Evolutionary conservation across 2,888 invertebrate genomes (phyloP).

Genomic region (Tinea trinotella): DNA sequence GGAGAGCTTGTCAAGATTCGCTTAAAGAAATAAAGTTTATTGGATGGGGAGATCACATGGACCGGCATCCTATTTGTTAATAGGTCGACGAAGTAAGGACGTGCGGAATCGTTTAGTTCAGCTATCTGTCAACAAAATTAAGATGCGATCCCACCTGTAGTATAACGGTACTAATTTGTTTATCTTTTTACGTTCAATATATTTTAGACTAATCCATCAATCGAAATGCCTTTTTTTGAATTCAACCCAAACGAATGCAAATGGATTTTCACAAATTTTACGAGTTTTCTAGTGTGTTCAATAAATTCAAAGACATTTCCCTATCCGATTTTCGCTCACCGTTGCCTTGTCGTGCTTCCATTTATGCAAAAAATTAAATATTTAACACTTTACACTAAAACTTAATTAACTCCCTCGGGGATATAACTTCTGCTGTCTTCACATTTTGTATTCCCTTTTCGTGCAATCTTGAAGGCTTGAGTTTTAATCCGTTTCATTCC

Average conservation of each 20-base stretch:
- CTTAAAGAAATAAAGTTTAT: no score
- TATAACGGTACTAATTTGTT: no score
- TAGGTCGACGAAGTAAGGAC: no score
- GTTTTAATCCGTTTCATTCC: constrained; percentile 3
- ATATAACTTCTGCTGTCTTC: constrained; percentile 5
- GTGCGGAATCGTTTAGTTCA: no score
- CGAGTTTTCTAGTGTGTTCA: not conserved
- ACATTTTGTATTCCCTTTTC: constrained; percentile 17
- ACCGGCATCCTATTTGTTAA: no score
- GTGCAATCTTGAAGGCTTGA: constrained; percentile 1
- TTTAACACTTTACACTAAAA: constrained; percentile 15
- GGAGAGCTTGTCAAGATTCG: no score
- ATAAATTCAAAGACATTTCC: not conserved
- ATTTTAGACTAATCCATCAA: no score
- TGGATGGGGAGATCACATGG: no score
- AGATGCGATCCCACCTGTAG: no score
- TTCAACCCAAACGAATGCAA: not conserved
- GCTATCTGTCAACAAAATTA: no score
- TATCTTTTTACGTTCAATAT: no score
- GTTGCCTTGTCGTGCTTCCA: not conserved
- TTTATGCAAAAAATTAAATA: constrained; percentile 11
- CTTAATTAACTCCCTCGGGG: constrained; percentile 17
- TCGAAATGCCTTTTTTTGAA: no score
- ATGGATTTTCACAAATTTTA: not conserved
- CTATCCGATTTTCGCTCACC: not conserved